Evolutionary conservation across 2,113 vertebrate species (phyloP).

Genomic region (Pterocles burchelli): DNA sequence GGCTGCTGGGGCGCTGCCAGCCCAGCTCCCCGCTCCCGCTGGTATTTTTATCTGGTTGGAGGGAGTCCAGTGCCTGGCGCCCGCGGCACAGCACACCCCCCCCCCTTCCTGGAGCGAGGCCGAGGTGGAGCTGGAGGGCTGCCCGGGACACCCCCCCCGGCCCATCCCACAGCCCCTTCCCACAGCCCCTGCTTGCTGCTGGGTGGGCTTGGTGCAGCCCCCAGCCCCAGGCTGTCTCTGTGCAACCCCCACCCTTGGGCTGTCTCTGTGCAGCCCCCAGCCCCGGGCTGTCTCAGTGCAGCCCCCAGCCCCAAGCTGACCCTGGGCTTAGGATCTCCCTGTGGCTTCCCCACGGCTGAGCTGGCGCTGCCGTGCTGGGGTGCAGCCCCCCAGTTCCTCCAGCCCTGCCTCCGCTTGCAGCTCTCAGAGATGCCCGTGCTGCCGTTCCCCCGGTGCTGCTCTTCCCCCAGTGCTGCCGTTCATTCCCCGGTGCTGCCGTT

Average conservation of each 20-base stretch:
- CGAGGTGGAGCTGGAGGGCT: background rate
- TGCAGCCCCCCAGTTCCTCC: background rate
- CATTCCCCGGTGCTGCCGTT: background rate
- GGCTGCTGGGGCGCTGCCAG: background rate
- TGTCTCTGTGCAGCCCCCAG: too few species aligned
- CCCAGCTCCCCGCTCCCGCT: background rate
- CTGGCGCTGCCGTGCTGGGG: background rate
- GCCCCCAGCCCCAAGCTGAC: background rate
- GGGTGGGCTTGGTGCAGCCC: too few species aligned
- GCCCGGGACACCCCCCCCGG: background rate
- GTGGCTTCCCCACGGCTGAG: fast-evolving
- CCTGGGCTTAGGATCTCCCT: background rate
- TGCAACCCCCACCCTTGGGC: too few species aligned
- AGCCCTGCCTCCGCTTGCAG: background rate
- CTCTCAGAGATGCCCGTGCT: background rate
- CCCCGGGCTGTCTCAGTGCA: background rate
- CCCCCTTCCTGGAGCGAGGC: background rate
- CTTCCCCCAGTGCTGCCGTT: background rate
- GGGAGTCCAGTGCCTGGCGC: background rate
- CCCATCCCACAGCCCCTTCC: too few species aligned
- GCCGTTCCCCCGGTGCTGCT: too few species aligned
- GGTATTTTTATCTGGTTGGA: constrained; percentile 33
- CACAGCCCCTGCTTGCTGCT: background rate
- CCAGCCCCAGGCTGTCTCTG: too few species aligned
- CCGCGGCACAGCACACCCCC: fast-evolving